A percentile compares a stretch with the other conserved stretches of the same genome.
These are phyloP conservation scores for Chrysaora quinquecirrha DNA, from an alignment of 30 jellyfish, hydroid and myxozoan species.

Conservation along the genomic window DNA sequence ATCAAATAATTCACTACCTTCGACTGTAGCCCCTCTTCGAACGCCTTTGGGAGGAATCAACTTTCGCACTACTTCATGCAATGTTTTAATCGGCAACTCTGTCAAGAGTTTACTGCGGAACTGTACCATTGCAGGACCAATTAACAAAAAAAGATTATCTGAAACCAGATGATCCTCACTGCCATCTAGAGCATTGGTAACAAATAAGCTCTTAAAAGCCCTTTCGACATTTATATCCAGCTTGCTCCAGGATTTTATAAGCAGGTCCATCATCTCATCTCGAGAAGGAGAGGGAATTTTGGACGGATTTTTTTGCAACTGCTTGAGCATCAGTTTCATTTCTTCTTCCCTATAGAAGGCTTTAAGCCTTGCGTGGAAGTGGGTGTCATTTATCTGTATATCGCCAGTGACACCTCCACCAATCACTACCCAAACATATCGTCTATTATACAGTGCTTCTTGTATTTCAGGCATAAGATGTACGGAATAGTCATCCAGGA, in stretches of 20 bases:
- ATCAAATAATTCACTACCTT: too few relatives aligned
- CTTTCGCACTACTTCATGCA: too few relatives aligned
- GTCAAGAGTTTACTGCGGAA: background rate
- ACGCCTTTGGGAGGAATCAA: too few relatives aligned
- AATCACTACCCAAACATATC: constrained; percentile 31
- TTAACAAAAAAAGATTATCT: background rate
- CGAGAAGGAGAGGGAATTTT: constrained; percentile 58
- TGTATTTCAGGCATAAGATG: constrained; percentile 54
- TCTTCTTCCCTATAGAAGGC: constrained; percentile 40
- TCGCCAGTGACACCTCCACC: constrained; percentile 78
- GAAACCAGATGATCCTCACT: constrained; percentile 67
- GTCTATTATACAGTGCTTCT: constrained; percentile 38
- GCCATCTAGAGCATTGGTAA: constrained; percentile 33
- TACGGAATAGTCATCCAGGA: constrained; percentile 65
- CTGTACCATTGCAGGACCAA: background rate
- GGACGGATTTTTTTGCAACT: constrained; percentile 25
- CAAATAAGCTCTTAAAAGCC: constrained; percentile 38
- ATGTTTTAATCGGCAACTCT: too few relatives aligned
- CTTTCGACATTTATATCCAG: background rate
- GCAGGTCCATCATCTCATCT: constrained; percentile 42
- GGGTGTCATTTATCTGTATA: constrained; percentile 57
- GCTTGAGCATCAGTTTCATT: constrained; percentile 48
- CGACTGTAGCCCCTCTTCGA: too few relatives aligned
- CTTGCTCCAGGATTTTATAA: constrained; percentile 23
- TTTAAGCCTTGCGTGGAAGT: constrained; percentile 38